Conservation (phyloP, 2,797 vertebrate species). For the Rhinophrynus dorsalis region DNA sequence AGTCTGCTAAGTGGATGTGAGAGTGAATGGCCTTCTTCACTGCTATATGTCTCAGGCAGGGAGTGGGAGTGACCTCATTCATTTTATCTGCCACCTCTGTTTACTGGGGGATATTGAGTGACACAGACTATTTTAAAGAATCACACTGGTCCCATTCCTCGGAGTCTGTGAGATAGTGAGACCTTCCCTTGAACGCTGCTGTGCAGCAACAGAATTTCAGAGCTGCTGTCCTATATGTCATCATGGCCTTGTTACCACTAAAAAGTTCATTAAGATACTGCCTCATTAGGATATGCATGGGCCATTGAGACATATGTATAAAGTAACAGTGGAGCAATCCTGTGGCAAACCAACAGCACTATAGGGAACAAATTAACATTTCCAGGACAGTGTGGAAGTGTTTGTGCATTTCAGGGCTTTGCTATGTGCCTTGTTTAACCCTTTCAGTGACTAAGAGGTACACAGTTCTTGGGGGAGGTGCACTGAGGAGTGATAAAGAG, state of each 20-base stretch:
- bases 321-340: too few relatives aligned
- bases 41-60: slow-evolving; percentile 55
- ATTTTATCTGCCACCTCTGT: slow-evolving; percentile 58
- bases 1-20: slow-evolving; percentile 25
- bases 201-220: background rate
- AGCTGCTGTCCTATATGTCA: slow-evolving; percentile 5
- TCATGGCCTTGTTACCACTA: background rate
- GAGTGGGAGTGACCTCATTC: slow-evolving; percentile 54
- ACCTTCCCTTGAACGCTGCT: background rate
- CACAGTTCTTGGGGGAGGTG: too few relatives aligned
- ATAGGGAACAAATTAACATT: too few relatives aligned
- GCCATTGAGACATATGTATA: too few relatives aligned
- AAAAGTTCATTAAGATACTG: background rate
- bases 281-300: too few relatives aligned
- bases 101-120: slow-evolving; percentile 57
- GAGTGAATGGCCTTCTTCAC: slow-evolving; percentile 37
- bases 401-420: too few relatives aligned
- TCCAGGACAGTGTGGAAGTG: too few relatives aligned
- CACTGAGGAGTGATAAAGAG: too few relatives aligned
- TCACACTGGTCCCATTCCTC: slow-evolving; percentile 50
- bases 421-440: too few relatives aligned
- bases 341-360: too few relatives aligned
- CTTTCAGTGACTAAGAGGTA: too few relatives aligned
- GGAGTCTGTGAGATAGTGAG: slow-evolving; percentile 34
- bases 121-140: slow-evolving; percentile 61